A percentile compares a stretch with the other conserved stretches of the same genome.
These are phyloP conservation scores for Eonycteris spelaea DNA, from an alignment of 2,113 vertebrate genomes.

Conservation along the genomic window DNA sequence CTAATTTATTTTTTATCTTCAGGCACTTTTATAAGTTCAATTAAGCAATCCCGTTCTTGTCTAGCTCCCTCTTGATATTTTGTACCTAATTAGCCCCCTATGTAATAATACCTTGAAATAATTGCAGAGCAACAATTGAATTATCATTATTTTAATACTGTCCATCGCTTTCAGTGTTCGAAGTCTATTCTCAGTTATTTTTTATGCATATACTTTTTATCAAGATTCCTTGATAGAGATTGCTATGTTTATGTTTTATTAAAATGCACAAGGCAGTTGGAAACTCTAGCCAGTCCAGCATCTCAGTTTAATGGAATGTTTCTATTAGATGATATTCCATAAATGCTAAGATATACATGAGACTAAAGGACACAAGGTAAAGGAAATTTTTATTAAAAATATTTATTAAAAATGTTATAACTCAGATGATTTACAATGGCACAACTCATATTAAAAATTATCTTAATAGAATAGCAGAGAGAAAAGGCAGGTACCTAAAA, in stretches of 20 bases:
- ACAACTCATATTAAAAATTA: not conserved
- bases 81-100: conserved; percentile 27
- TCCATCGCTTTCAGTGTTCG: conserved; percentile 22
- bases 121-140: conserved; percentile 28
- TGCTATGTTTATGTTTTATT: not conserved
- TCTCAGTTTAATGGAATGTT: not conserved
- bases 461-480: not conserved
- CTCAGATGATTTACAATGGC: not conserved
- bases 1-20: not conserved
- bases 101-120: conserved; percentile 50
- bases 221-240: not conserved
- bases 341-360: not conserved
- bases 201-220: not conserved
- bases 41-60: conserved; percentile 43
- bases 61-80: not conserved
- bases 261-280: not conserved
- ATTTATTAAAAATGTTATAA: not conserved
- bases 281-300: not conserved
- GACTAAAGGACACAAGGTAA: not conserved
- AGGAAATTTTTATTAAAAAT: not conserved
- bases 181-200: not conserved
- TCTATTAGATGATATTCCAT: not conserved
- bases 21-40: not conserved
- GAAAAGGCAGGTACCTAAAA: not conserved
- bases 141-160: conserved; percentile 34